Percentiles rank a stretch among this genome's conserved stretches.
These are phyloP conservation scores for Ephialtes manifestator DNA, from an alignment of 2,888 invertebrate genomes.

Conservation along the genomic window DNA sequence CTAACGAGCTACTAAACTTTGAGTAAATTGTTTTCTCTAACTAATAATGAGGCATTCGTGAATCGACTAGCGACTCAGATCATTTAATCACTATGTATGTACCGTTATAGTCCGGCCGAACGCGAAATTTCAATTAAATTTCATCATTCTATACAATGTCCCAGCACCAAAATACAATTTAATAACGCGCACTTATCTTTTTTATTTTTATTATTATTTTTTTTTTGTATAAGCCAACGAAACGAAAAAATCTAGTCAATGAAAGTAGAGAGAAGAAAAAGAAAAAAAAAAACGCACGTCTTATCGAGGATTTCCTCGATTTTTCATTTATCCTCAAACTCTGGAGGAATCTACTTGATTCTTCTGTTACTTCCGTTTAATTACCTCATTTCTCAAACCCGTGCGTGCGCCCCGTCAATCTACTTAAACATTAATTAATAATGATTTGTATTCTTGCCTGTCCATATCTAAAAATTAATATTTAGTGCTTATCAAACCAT, in stretches of 20 bases:
- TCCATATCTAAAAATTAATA: slow-evolving; percentile 78
- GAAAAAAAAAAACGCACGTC: slow-evolving; percentile 18
- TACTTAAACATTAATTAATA: slow-evolving; percentile 63
- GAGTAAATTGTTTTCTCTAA: slow-evolving; percentile 48
- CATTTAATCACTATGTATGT: slow-evolving; percentile 49
- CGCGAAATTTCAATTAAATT: slow-evolving; percentile 55
- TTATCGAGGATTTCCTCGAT: slow-evolving; percentile 18
- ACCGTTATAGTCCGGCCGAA: slow-evolving; percentile 55
- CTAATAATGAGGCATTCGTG: slow-evolving; percentile 59
- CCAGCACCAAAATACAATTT: slow-evolving; percentile 79
- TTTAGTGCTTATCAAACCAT: slow-evolving; percentile 76
- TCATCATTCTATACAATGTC: slow-evolving; percentile 65
- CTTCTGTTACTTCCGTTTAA: slow-evolving; percentile 59
- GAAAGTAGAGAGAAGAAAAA: slow-evolving; percentile 46
- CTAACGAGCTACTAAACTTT: slow-evolving; percentile 59
- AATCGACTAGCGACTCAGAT: slow-evolving; percentile 66
- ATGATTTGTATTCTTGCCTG: slow-evolving; percentile 76
- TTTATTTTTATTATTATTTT: slow-evolving; percentile 24
- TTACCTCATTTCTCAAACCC: slow-evolving; percentile 20
- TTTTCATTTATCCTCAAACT: not conserved
- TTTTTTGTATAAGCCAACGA: slow-evolving; percentile 41
- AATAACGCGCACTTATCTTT: slow-evolving; percentile 69
- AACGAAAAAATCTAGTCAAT: slow-evolving; percentile 47
- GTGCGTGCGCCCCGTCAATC: slow-evolving; percentile 46
- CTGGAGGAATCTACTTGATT: slow-evolving; percentile 15